phyloP scores from a whole-genome alignment of 1,140 invertebrate species.

The Anoplolepis gracilipes region DNA sequence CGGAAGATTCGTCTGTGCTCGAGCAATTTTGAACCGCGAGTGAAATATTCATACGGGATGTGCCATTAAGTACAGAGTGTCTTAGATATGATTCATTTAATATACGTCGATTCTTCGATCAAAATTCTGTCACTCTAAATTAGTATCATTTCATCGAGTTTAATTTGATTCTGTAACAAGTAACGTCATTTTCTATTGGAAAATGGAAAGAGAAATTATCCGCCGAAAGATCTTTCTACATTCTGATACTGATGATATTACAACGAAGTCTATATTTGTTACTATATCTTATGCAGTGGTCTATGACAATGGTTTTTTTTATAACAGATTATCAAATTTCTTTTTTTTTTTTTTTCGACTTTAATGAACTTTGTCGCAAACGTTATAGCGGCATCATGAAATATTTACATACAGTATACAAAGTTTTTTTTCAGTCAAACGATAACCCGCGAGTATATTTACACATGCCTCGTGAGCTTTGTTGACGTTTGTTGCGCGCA shows the following conservation, averaged over 20 bases:
- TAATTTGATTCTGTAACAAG: constrained; percentile 11
- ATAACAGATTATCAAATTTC: constrained; percentile 10
- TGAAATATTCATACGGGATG: constrained; percentile 41
- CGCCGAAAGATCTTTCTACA: not conserved
- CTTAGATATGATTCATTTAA: not conserved
- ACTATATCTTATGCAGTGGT: not conserved
- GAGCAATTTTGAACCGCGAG: constrained; percentile 38
- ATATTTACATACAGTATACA: not conserved
- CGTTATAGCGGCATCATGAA: not conserved
- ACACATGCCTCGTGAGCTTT: not conserved
- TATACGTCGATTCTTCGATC: constrained; percentile 22
- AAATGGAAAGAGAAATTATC: not conserved
- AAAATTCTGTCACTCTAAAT: constrained; percentile 12
- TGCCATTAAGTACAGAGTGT: not conserved
- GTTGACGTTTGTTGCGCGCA: not conserved
- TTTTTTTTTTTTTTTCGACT: too few species aligned
- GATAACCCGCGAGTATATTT: constrained; percentile 1
- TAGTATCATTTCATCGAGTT: not conserved
- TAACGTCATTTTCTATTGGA: not conserved
- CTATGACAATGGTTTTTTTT: constrained; percentile 15
- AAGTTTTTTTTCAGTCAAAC: not conserved
- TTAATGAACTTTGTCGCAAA: not conserved
- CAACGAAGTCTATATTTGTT: not conserved
- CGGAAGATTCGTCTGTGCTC: constrained; percentile 23
- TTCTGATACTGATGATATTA: not conserved